These are phyloP conservation scores for Siderastrea siderea DNA, from an alignment of 92 coral and sea anemone genomes.

Conservation along the genomic window DNA sequence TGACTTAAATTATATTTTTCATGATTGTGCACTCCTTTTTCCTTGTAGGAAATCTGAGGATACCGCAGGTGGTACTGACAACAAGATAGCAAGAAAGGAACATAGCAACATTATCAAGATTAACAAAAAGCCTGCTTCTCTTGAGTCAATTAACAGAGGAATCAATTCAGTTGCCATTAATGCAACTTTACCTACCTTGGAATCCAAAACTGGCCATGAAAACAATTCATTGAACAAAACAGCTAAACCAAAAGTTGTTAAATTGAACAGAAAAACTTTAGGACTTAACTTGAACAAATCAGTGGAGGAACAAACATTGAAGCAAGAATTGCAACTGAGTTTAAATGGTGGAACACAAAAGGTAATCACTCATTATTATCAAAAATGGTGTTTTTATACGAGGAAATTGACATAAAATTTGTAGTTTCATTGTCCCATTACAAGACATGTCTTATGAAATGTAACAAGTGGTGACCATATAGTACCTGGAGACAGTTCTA, in stretches of 20 bases:
- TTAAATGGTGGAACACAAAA: constrained; percentile 14
- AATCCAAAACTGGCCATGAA: background rate
- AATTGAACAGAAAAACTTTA: constrained; percentile 81
- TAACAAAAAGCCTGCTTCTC: constrained; percentile 11
- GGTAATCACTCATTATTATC: background rate
- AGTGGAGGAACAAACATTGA: background rate
- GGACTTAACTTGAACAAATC: constrained; percentile 39
- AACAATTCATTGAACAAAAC: background rate
- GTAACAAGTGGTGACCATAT: no score
- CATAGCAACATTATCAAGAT: background rate
- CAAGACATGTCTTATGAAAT: no score
- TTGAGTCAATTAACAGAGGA: constrained; percentile 17
- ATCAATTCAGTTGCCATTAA: constrained; percentile 22
- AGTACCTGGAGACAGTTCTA: no score
- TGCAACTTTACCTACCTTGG: constrained; percentile 4
- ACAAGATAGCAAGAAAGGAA: constrained; percentile 37
- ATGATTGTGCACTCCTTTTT: background rate
- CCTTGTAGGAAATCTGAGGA: constrained; percentile 27
- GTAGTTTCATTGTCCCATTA: no score
- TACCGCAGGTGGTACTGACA: background rate
- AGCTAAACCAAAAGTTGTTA: constrained; percentile 72
- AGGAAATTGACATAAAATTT: no score
- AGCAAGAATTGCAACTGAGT: background rate
- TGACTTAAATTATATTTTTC: background rate
- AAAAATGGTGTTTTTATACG: no score